Conservation (phyloP, 2,797 vertebrate species). For the Sphenopsis melanotis region DNA sequence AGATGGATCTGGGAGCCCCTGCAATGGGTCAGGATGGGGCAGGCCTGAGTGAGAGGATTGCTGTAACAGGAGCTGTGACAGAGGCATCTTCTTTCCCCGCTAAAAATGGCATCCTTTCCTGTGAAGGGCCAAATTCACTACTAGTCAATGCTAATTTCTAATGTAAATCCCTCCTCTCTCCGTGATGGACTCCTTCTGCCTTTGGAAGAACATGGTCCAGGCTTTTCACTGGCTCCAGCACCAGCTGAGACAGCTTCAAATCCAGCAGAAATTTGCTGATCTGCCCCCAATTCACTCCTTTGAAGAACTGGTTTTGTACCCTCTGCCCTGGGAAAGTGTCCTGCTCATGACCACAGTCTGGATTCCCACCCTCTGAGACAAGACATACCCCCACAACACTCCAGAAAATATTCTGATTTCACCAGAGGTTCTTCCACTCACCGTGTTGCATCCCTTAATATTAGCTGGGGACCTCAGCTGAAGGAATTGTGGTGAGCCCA, state of each 20-base stretch:
- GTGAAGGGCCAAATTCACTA: accelerated
- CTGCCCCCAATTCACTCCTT: not conserved
- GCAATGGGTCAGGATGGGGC: not conserved
- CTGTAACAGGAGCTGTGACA: not conserved
- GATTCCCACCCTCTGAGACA: not conserved
- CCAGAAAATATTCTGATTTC: not conserved
- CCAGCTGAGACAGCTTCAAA: not conserved
- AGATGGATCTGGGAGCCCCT: not conserved
- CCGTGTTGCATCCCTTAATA: not conserved
- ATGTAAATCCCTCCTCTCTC: not conserved
- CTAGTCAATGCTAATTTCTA: not conserved
- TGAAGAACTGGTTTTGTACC: not conserved
- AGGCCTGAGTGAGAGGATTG: not conserved
- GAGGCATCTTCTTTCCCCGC: not conserved
- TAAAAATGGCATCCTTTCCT: not conserved
- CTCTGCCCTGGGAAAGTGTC: accelerated
- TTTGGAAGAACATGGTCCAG: not conserved
- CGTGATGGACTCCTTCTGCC: not conserved
- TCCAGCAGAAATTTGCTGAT: not conserved
- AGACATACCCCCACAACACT: not conserved
- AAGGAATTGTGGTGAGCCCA: not conserved
- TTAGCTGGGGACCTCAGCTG: not conserved
- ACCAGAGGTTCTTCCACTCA: not conserved
- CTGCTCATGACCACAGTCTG: not conserved
- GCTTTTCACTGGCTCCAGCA: not conserved